Base-by-base conservation (phyloP, 2,797 vertebrate species). In the Toxotes lorentzi region DNA sequence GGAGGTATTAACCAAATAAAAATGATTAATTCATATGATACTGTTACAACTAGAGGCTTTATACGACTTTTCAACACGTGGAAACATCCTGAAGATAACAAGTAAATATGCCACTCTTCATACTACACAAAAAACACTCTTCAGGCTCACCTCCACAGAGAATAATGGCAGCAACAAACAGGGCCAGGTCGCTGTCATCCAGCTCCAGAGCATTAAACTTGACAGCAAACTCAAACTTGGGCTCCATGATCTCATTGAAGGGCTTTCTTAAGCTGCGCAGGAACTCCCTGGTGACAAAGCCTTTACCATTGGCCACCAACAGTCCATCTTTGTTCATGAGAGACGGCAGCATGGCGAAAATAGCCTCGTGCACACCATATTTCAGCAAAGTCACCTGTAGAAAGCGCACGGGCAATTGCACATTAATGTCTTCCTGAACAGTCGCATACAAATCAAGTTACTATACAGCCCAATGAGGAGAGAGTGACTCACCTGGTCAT, bases 291-390 rank as follows among this genome's bases (percentile, higher is more conserved):
- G 98, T 99, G 78, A 99, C 98, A 2, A 99, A 99, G 76, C 97
- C 98, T 7, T 97, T 98, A 6, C 98, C 98, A 0, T 97, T 97
- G 89, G 98, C 97, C 86, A 99, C 98, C 90, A 99, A 86, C 58
- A 99, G 95, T 84, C 98, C 98, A 0, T 99, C 98, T 93, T 99
- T 99, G 94, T 99, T 99, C 97, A 99, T 98, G 34, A 99, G 96
- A 11, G 98, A 99, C 74, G 98, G 97, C 86, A 99, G 94, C 98
- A 99, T 99, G 85, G 98, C 97, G 0, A 99, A 99, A 93, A 99
- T 99, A 88, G 98, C 97, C 88, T 99, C 98, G 0, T 99, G 97
- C 58, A 99, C 98, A 0, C 98, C 98, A 0, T 99, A 99, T 90
- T 99, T 99, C 79, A 99, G 95, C 75, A 99, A 93, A 59, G 98